These are phyloP conservation scores for Eulimnadia texana DNA, from an alignment of 1,140 invertebrate genomes.

Conservation along the genomic window DNA sequence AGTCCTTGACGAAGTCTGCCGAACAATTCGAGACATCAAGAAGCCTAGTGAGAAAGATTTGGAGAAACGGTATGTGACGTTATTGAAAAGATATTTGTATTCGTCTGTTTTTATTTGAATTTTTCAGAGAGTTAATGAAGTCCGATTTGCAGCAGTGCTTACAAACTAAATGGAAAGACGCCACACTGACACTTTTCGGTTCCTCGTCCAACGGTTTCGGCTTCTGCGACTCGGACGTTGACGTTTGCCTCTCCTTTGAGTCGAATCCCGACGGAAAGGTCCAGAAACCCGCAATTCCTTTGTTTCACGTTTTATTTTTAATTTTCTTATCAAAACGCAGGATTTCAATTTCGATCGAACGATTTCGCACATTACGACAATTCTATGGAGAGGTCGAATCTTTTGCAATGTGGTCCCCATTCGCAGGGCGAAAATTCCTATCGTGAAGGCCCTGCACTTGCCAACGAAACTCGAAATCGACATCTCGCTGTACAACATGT, in stretches of 20 bases:
- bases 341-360: not conserved
- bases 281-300: not conserved
- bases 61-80: too few species aligned
- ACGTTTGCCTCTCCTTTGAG: conserved; percentile 42
- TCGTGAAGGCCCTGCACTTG: conserved; percentile 40
- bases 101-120: too few species aligned
- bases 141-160: too few species aligned
- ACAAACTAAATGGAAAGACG: conserved; percentile 26
- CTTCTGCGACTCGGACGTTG: conserved; percentile 40
- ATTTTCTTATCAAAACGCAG: not conserved
- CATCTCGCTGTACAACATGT: conserved; percentile 44
- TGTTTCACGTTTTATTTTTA: too few species aligned
- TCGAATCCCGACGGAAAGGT: conserved; percentile 19
- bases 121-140: too few species aligned
- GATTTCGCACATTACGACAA: not conserved
- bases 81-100: too few species aligned
- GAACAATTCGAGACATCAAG: not conserved
- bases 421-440: conserved; percentile 47
- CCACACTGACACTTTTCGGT: conserved; percentile 39
- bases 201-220: conserved; percentile 49
- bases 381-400: not conserved
- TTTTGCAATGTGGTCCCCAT: conserved; percentile 32
- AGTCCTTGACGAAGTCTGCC: not conserved
- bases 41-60: not conserved
- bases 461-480: conserved; percentile 38